Conservation (phyloP, 2,888 invertebrate species). For the Clistopyga incitator region DNA sequence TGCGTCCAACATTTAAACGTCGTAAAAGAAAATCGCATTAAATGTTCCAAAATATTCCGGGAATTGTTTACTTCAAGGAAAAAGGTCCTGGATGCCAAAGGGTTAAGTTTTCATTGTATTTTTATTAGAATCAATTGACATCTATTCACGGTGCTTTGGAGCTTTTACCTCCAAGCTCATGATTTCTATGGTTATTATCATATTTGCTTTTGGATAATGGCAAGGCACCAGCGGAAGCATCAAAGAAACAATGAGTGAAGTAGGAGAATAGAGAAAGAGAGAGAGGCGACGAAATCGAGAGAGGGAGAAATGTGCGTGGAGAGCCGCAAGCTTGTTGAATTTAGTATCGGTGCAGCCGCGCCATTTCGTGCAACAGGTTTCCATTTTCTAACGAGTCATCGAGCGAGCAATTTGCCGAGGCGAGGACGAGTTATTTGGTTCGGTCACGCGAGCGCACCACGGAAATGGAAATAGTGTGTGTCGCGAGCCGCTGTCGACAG, state of each 20-base stretch:
- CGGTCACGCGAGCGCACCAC: slow-evolving; percentile 66
- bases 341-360: slow-evolving; percentile 53
- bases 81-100: too few relatives aligned
- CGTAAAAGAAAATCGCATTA: too few relatives aligned
- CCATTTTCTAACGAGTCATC: slow-evolving; percentile 69
- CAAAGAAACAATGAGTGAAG: neutral
- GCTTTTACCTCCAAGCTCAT: too few relatives aligned
- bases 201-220: neutral
- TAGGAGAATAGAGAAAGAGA: neutral
- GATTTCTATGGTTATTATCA: neutral
- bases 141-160: too few relatives aligned
- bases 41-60: too few relatives aligned
- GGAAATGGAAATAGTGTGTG: slow-evolving; percentile 61
- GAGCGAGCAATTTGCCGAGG: slow-evolving; percentile 66
- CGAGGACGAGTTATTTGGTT: slow-evolving; percentile 63
- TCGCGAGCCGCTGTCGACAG: slow-evolving; percentile 32
- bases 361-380: slow-evolving; percentile 69
- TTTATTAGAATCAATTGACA: neutral
- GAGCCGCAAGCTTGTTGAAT: slow-evolving; percentile 25
- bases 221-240: neutral
- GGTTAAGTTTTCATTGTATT: neutral
- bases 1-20: too few relatives aligned
- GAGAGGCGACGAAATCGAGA: slow-evolving; percentile 14
- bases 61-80: too few relatives aligned
- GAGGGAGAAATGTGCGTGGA: slow-evolving; percentile 33